Conservation (phyloP, 2,888 invertebrate genomes). For the Nezara viridula region DNA sequence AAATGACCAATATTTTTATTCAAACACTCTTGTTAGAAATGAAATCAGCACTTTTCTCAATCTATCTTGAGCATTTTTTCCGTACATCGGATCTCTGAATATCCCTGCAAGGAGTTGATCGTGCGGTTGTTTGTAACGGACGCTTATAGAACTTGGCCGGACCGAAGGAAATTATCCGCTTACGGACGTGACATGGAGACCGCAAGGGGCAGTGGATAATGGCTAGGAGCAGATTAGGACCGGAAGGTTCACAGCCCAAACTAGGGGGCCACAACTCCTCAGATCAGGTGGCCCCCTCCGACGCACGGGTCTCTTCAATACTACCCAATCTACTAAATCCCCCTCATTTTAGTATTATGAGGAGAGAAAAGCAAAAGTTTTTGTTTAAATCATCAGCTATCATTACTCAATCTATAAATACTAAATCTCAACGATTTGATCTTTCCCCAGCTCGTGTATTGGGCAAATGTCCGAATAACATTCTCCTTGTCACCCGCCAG, state of each 20-base stretch:
- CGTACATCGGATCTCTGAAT: background rate
- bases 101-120: background rate
- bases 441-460: too few relatives aligned
- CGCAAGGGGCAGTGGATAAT: slow-evolving; percentile 40
- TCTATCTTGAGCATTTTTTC: too few relatives aligned
- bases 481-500: too few relatives aligned
- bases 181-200: slow-evolving; percentile 15
- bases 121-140: background rate
- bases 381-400: too few relatives aligned
- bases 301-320: background rate
- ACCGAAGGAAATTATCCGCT: slow-evolving; percentile 14
- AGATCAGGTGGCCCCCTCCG: background rate
- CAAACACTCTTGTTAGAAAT: too few relatives aligned
- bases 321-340: background rate
- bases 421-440: too few relatives aligned
- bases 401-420: too few relatives aligned
- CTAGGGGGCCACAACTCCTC: background rate
- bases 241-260: background rate
- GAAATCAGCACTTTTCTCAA: too few relatives aligned
- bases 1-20: too few relatives aligned
- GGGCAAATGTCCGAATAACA: too few relatives aligned
- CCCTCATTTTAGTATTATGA: too few relatives aligned
- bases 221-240: background rate
- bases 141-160: slow-evolving; percentile 12
- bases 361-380: too few relatives aligned